These are phyloP conservation scores for Anoplius nigerrimus DNA, from an alignment of 2,888 invertebrate species.

Conservation along the genomic window DNA sequence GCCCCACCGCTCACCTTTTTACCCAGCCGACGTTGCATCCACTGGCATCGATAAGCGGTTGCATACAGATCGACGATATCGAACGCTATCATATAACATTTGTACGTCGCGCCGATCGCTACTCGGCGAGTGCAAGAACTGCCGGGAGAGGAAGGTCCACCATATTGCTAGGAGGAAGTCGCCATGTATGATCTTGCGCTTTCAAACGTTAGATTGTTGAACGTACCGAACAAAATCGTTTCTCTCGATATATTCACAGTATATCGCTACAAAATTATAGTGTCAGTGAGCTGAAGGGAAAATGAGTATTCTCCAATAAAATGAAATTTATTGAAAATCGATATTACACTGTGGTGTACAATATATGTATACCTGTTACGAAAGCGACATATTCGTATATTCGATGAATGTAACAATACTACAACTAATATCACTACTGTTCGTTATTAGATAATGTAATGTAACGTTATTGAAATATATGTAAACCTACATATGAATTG, in stretches of 20 bases:
- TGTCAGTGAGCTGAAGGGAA: no score
- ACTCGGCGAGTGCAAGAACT: constrained; percentile 31
- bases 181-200: background rate
- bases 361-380: constrained; percentile 26
- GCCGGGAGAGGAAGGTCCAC: constrained; percentile 17
- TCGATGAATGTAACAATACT: constrained; percentile 13
- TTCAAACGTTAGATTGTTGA: no score
- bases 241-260: no score
- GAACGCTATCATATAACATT: constrained; percentile 23
- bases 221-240: no score
- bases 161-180: constrained; percentile 26
- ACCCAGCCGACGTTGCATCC: constrained; percentile 49
- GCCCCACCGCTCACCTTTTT: constrained; percentile 54
- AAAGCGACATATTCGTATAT: constrained; percentile 24
- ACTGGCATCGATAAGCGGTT: constrained; percentile 38
- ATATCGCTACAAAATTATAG: no score
- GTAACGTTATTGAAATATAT: constrained; percentile 14
- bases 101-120: constrained; percentile 26
- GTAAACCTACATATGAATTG: constrained; percentile 20
- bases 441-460: constrained; percentile 3
- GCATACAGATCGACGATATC: constrained; percentile 32
- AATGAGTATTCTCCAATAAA: background rate
- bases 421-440: constrained; percentile 20
- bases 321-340: constrained; percentile 35
- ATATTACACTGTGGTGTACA: constrained; percentile 26